Evolutionary conservation across 2,797 vertebrate species (phyloP).

Genomic region (Sternotherus odoratus): DNA sequence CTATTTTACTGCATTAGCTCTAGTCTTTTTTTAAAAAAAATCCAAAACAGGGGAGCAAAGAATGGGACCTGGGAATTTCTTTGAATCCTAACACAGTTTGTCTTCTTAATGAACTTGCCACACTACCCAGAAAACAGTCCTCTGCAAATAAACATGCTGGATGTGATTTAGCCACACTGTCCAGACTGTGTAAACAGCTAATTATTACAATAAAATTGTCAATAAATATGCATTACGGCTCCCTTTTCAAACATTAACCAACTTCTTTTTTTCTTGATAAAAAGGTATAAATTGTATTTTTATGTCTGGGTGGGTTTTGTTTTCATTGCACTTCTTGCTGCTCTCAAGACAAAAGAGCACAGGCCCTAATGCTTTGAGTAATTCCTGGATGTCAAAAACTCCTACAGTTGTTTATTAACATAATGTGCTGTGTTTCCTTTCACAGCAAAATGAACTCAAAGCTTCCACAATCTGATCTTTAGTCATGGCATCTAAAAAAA

Average conservation of each 20-base stretch:
- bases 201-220: constrained; percentile 86
- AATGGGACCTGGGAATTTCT: constrained; percentile 65
- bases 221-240: constrained; percentile 84
- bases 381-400: constrained; percentile 73
- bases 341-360: constrained; percentile 77
- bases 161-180: constrained; percentile 85
- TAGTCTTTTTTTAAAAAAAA: not conserved
- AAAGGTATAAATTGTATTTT: constrained; percentile 81
- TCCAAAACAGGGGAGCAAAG: constrained; percentile 48
- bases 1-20: constrained; percentile 67
- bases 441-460: constrained; percentile 44
- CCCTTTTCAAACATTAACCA: constrained; percentile 82
- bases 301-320: constrained; percentile 76
- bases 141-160: constrained; percentile 81
- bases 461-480: constrained; percentile 64
- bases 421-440: constrained; percentile 51
- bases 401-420: constrained; percentile 75
- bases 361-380: constrained; percentile 68
- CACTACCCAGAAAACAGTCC: constrained; percentile 75
- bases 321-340: constrained; percentile 73
- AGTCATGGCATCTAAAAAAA: constrained; percentile 22
- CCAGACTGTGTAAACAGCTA: constrained; percentile 84
- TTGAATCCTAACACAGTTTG: constrained; percentile 71
- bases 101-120: constrained; percentile 82
- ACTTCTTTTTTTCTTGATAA: constrained; percentile 81